Base-by-base conservation (phyloP, 1,140 invertebrate species). In the Cyclargus thomasi region DNA sequence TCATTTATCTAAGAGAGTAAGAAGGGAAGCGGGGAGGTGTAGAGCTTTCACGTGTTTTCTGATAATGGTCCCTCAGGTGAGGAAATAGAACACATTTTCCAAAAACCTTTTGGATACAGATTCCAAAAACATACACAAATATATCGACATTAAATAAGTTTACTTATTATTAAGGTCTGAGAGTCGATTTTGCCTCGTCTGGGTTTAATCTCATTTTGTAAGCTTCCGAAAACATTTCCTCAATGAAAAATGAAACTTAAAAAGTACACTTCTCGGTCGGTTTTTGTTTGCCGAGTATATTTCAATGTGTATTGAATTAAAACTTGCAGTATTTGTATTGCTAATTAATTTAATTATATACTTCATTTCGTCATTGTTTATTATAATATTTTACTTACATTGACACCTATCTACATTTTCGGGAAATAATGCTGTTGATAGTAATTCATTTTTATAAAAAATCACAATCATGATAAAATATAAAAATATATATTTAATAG, bases 321-420 rank as follows among this genome's bases (percentile, higher is more conserved):
- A 89, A 90, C 80, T 88, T 83, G 79, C 82, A 75, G 77, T 87
- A 85, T 85, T 87, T 85, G 79, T 79, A 79, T 82, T 81, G 84
- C 82, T 88, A 90, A 90, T 90, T 88, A 87, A 90, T 86, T 90
- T 86, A 87, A 87, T 88, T 90, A 86, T 80, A 85, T 83, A 87
- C 83, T 75, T 80, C 76, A 87, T 86, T 87, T 29, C 29, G 29
- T 29, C 29, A 29, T 6, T 78, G 39, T 47, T 47, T 16, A 47
- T 47, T 16, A 47, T 8, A 29, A 29, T 29, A 29, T 29, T 29
- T 4, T 29, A 29, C 8, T 29, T 29, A 23, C 23, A 1, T 23
- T n/a, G n/a, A n/a, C n/a, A 23, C 23, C 2, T 29, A 29, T 2
- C 5, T 1, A 29, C 29, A 29, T 35, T 35, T 5, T 8, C 3